Conservation (phyloP, 2,888 invertebrate species). For the Habrosyne pyritoides region DNA sequence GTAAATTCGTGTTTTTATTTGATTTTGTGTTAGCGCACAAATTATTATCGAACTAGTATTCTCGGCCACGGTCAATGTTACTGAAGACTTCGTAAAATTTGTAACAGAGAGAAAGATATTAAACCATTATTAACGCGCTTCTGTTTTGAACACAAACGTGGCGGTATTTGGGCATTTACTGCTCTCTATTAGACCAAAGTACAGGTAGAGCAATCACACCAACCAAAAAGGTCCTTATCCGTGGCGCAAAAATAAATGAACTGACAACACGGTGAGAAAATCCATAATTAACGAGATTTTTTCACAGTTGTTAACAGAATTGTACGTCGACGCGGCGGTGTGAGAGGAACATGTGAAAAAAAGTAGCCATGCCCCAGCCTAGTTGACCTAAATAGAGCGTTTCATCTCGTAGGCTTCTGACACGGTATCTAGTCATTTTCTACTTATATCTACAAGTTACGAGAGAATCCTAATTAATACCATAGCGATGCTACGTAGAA, state of each 20-base stretch:
- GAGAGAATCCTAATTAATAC: conserved; percentile 21
- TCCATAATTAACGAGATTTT: conserved; percentile 40
- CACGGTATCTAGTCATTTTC: conserved; percentile 32
- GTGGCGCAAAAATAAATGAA: conserved; percentile 10
- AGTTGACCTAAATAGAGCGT: conserved; percentile 63
- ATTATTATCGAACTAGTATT: no score
- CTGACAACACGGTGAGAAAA: conserved; percentile 21
- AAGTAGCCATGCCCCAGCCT: conserved; percentile 37
- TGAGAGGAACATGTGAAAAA: conserved; percentile 34
- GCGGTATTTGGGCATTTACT: no score
- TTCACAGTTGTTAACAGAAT: conserved; percentile 29
- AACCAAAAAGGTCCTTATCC: not conserved
- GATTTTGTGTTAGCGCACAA: no score
- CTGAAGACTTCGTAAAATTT: no score
- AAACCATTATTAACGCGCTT: no score
- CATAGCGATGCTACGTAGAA: no score
- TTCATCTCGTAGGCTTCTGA: conserved; percentile 43
- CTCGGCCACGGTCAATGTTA: no score
- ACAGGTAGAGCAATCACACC: not conserved
- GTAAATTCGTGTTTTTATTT: no score
- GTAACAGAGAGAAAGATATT: no score
- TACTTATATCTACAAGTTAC: conserved; percentile 31
- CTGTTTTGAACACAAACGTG: no score
- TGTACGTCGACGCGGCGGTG: conserved; percentile 23
- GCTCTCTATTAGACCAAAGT: no score